A percentile compares a stretch with the other conserved stretches of the same genome.
Conservation (phyloP, 2,888 invertebrate genomes). For the Andrena minutula region DNA sequence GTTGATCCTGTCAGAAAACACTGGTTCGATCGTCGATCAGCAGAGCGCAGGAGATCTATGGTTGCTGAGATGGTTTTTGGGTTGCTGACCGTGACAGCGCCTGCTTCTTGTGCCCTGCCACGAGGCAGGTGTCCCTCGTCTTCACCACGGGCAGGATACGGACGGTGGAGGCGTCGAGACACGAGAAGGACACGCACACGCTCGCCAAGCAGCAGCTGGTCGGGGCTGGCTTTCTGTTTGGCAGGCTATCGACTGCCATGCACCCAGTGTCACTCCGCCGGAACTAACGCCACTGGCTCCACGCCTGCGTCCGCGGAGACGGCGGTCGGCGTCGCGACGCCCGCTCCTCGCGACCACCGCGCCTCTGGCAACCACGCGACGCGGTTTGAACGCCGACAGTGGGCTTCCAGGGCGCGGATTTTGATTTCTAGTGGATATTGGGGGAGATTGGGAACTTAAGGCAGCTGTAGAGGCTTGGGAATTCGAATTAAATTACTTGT, state of each 20-base stretch:
- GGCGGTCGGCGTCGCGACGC: constrained; percentile 56
- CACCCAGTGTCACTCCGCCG: constrained; percentile 75
- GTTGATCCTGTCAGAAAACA: not conserved
- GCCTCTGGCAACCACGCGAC: constrained; percentile 24
- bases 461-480: not conserved
- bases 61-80: not conserved
- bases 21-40: constrained; percentile 63
- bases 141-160: constrained; percentile 18
- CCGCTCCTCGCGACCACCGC: constrained; percentile 34
- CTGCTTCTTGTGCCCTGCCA: too few relatives aligned
- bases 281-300: constrained; percentile 66
- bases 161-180: constrained; percentile 55
- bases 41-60: constrained; percentile 31
- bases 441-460: not conserved
- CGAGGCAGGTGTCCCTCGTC: not conserved
- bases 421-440: constrained; percentile 12
- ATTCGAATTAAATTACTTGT: not conserved
- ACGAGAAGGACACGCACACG: constrained; percentile 66
- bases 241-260: constrained; percentile 78
- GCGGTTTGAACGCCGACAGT: not conserved
- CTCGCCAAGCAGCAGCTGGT: constrained; percentile 57
- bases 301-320: constrained; percentile 72
- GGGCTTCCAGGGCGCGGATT: constrained; percentile 12
- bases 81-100: not conserved
- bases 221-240: constrained; percentile 76